Evolutionary conservation across 2,113 vertebrate genomes (phyloP).

Genomic region (Phaethon lepturus): DNA sequence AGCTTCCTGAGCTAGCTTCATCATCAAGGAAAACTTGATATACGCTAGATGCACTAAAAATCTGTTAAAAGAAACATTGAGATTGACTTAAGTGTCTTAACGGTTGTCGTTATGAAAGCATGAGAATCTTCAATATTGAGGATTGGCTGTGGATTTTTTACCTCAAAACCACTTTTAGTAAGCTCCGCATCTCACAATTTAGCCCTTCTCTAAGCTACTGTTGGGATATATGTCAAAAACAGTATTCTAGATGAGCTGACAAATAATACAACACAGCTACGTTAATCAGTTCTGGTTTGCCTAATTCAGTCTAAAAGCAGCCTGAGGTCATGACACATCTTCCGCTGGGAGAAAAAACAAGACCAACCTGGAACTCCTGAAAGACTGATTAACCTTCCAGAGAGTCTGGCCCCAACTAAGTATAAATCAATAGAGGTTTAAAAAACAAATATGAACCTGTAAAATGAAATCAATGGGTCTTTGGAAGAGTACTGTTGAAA

Average conservation of each 20-base stretch:
- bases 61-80: neutral
- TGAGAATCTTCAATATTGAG: neutral
- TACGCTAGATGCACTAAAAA: neutral
- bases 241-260: neutral
- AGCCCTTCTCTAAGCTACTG: neutral
- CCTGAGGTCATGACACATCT: neutral
- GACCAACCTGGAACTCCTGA: constrained; percentile 7
- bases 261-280: neutral
- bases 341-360: neutral
- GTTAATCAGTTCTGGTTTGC: neutral
- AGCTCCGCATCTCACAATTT: neutral
- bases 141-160: neutral
- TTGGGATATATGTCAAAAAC: neutral
- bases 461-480: neutral
- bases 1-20: neutral
- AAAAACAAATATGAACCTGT: constrained; percentile 14
- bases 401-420: neutral
- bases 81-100: neutral
- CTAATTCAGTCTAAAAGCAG: neutral
- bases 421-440: constrained; percentile 16
- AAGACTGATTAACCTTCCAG: constrained; percentile 4
- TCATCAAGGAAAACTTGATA: neutral
- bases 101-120: neutral
- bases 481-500: neutral
- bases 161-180: neutral